Evolutionary conservation across 2,113 vertebrate species (phyloP), one percentile per base, ranked within the genome.

Genomic region (Alaudala cheleensis): DNA sequence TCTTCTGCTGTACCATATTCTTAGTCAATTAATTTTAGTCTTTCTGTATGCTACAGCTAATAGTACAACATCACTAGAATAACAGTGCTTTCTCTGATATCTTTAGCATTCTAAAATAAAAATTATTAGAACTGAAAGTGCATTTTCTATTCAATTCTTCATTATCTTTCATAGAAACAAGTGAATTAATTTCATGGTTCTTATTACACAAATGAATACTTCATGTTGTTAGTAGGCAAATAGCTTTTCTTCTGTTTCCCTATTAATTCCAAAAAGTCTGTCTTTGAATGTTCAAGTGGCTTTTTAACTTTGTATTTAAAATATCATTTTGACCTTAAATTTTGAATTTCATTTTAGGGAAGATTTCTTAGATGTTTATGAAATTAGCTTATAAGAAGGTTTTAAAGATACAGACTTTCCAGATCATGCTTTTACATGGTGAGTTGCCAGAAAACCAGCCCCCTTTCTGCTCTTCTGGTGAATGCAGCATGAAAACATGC

Each of bases 131-230:
- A 92, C 53, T 76, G 81, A 94, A 96, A 86, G 49, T 64, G 31
- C 40, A 84, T 86, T 95, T 94, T 91, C 58, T 31, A 84, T 93
- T 94, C 92, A 83, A 64, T 77, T 95, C 47, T 70, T 95, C 39
- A 73, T 96, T 95, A 90, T 96, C 78, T 87, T 92, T 53, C 90
- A 53, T 42, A 81, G 74, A 79, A 95, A 91, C 42, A 88, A 92
- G 56, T 67, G 76, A 96, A 94, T 93, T 94, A 78, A 64, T 72
- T 84, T 44, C 24, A 57, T 58, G 81, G n/a, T 28, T 88, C 21
- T 74, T 95, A 72, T 81, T 95, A 76, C 28, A 60, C 20, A 77
- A 94, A 96, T 76, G 12, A 92, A 44, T 86, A 64, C 45, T 84
- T 74, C n/a, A 37, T 77, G 34, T 26, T 87, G 19, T 81, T 65